Evolutionary conservation across 2,888 invertebrate genomes (phyloP), one percentile per base, ranked within the genome.

Genomic region (Cenopis cana): DNA sequence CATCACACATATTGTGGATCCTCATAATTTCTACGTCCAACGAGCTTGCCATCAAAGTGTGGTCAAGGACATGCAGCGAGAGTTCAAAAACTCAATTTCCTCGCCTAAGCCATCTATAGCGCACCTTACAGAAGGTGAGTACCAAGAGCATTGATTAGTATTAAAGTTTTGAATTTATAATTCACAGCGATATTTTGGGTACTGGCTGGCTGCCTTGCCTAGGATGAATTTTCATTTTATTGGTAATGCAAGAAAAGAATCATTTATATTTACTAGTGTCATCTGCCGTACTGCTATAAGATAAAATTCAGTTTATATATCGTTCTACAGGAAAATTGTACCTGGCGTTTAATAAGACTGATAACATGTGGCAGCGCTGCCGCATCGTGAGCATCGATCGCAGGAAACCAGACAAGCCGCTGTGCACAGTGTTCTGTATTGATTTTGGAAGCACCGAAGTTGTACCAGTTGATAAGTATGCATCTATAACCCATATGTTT

Each of bases 311-410:
- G 11, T 36, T 36, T 11, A 12, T n/a, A 54, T 14, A 17, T 41
- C 29, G 24, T 17, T 46, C 8, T 68, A 17, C 87, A 95, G 96
- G 95, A 75, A 94, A 95, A 83, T 85, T 95, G 10, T 97, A 96
- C 82, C 89, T 96, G 69, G 95, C 94, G 1, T 93, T 91, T 80
- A 94, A 94, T 80, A 81, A 84, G 61, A 83, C 81, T 0, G 94
- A 95, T 77, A 90, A 93, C 24, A 86, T 90, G 76, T 97, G 97
- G 97, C 95, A 95, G 79, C 94, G 97, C 68, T 96, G 95, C 11
- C 90, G 94, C 60, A 86, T 96, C 0, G 81, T 87, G 29, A 82
- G 79, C 72, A 79, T 90, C 38, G 88, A 89, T 59, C 84, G 79
- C 52, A 79, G 79, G 70, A 79, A 86, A 57, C 14, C 79, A 0